Base-by-base conservation (phyloP, 2,113 vertebrate genomes). In the Ploceus nigricollis region DNA sequence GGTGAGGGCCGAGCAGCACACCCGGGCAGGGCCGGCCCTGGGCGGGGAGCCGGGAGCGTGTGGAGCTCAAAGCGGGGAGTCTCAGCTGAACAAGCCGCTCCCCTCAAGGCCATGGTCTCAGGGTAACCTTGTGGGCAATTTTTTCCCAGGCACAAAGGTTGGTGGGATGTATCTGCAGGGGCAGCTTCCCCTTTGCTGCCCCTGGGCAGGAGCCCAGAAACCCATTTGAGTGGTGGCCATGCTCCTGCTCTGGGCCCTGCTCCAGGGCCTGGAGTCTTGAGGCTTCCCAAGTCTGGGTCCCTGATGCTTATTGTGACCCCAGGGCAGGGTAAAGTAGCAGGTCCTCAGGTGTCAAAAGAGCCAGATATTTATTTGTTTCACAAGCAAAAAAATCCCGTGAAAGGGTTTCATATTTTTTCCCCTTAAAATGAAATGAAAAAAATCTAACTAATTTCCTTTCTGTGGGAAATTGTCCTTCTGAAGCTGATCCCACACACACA, bases 1-100 rank as follows among this genome's bases (percentile, higher is more conserved):
- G 37, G 4, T 0, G 39, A 28, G n/a, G 2, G 2, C 72, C 47
- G 30, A 2, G 58, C 12, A 0, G 11, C 11, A 0, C 37, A 2
- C 33, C 10, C n/a, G 13, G 37, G 22, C 31, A 20, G 19, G 44
- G n/a, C 13, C 0, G 3, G 15, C 76, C 54, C 42, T 18, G 77
- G 18, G 11, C 17, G 4, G 27, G 56, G 25, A 72, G 44, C 66
- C 18, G 58, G 3, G 6, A 7, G 6, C 0, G 8, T 10, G 80
- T 6, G 70, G 31, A 8, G 19, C 24, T 60, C 80, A 7, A 12
- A 51, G 40, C 1, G 1, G 48, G 63, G 33, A 19, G 27, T 10
- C 65, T 68, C 60, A 12, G 88, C 56, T 76, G 89, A 79, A 40
- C 35, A 28, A 13, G 4, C 23, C 11, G 23, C 6, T 31, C 23